Evolutionary conservation across 2,113 vertebrate genomes (phyloP).

Genomic region (Naja naja): DNA sequence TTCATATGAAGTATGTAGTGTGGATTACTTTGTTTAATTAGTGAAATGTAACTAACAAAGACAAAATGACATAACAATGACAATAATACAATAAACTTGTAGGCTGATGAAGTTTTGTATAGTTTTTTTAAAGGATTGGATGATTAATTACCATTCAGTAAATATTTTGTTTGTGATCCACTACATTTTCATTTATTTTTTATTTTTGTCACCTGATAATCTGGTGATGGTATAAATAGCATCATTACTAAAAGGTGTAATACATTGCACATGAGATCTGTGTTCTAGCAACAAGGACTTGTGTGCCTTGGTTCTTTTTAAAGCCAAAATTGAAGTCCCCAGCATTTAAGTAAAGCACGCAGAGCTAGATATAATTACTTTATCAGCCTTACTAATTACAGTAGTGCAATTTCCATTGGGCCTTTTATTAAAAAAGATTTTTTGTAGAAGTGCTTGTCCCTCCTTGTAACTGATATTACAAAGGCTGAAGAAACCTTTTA

Average conservation of each 20-base stretch:
- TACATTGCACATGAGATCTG: not conserved
- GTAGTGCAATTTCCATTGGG: not conserved
- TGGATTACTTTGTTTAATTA: not conserved
- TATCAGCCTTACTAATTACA: not conserved
- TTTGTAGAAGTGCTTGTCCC: not conserved
- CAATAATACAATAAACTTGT: not conserved
- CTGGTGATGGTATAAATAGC: not conserved
- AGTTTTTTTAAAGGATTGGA: not conserved
- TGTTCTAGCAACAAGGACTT: not conserved
- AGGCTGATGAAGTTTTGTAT: no score
- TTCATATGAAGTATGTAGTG: not conserved
- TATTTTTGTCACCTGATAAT: not conserved
- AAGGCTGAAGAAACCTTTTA: not conserved
- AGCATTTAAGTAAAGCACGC: not conserved
- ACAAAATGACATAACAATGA: not conserved
- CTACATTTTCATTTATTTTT: not conserved
- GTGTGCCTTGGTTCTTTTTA: not conserved
- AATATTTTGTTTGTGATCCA: not conserved
- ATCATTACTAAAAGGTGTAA: not conserved
- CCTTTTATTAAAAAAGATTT: not conserved
- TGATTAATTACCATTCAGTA: not conserved
- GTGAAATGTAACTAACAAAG: not conserved
- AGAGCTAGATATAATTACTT: not conserved
- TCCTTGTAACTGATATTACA: not conserved
- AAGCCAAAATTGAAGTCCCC: not conserved